phyloP scores from a whole-genome alignment of 2,888 invertebrate genomes.

The Macrosiphum euphorbiae region DNA sequence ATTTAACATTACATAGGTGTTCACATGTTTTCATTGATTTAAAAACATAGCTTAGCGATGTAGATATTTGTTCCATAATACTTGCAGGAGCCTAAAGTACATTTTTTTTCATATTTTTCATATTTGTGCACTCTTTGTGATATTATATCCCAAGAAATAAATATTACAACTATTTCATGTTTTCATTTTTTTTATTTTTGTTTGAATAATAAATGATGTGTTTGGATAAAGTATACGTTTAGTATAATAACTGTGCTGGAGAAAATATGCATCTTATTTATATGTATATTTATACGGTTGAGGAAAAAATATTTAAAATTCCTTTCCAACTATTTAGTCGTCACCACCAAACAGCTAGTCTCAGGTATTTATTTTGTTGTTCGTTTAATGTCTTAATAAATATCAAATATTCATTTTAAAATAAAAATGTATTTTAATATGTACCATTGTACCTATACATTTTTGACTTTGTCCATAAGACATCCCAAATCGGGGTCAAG shows the following conservation, averaged over 20 bases:
- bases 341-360: neutral
- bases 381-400: neutral
- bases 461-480: too few species aligned
- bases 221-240: constrained; percentile 22
- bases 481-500: neutral
- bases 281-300: neutral
- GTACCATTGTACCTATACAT: too few species aligned
- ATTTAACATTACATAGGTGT: neutral
- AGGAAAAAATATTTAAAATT: neutral
- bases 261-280: neutral
- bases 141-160: neutral
- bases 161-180: neutral
- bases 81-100: too few species aligned
- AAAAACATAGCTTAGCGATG: too few species aligned
- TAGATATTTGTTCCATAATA: too few species aligned
- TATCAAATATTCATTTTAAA: neutral
- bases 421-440: neutral
- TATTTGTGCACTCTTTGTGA: too few species aligned
- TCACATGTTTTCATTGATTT: too few species aligned
- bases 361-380: neutral
- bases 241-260: neutral
- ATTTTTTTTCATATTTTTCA: too few species aligned
- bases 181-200: neutral
- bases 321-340: neutral
- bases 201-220: neutral